These are phyloP conservation scores for Rattus rattus DNA, from an alignment of 2,113 vertebrate genomes.

Conservation along the genomic window DNA sequence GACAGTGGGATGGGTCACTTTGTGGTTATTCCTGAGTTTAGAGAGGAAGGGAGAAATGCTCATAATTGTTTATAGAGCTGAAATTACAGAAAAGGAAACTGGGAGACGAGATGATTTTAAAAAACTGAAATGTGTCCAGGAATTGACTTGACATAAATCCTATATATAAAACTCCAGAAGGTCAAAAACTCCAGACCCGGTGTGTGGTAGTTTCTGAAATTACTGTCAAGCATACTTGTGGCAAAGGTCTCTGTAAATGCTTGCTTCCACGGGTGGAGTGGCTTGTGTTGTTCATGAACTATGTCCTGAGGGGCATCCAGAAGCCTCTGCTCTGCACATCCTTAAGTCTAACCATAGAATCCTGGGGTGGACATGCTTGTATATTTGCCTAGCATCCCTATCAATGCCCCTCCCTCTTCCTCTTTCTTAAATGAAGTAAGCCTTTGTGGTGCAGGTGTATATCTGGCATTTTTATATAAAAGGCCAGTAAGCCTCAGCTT, in stretches of 20 bases:
- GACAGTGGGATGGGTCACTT: neutral
- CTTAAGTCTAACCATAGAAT: neutral
- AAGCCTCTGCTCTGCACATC: neutral
- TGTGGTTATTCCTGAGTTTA: slow-evolving; percentile 27
- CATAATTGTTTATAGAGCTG: neutral
- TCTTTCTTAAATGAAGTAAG: neutral
- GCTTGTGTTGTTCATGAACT: neutral
- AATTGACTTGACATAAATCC: neutral
- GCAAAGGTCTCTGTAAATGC: neutral
- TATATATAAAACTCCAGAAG: neutral
- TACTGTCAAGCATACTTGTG: neutral
- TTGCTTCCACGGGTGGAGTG: neutral
- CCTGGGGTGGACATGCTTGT: neutral
- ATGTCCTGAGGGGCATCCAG: neutral
- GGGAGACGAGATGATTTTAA: neutral
- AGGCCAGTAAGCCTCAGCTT: neutral
- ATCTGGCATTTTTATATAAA: neutral
- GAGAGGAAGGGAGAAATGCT: neutral
- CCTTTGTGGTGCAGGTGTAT: neutral
- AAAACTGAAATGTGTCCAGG: neutral
- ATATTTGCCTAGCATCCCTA: neutral
- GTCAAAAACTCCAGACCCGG: neutral
- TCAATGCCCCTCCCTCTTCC: neutral
- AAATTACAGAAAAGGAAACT: slow-evolving; percentile 10
- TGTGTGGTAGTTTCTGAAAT: neutral